These are phyloP conservation scores for Cyprinodon tularosa DNA, from an alignment of 2,113 vertebrate species.

Conservation along the genomic window DNA sequence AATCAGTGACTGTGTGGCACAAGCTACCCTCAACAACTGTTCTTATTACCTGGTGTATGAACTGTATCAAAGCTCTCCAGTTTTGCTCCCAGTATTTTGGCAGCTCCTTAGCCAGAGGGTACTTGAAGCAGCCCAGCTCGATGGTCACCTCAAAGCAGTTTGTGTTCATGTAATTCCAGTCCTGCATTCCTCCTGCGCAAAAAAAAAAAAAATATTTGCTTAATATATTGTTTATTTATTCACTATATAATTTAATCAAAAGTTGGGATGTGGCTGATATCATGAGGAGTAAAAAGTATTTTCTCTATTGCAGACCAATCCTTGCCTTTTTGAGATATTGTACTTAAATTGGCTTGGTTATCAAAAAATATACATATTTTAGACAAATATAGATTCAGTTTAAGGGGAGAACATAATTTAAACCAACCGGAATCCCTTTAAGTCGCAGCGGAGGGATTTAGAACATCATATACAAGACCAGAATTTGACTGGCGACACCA, in stretches of 20 bases:
- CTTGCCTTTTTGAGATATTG: no score
- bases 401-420: no score
- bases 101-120: constrained; percentile 85
- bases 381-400: no score
- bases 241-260: not conserved
- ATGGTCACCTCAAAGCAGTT: constrained; percentile 99
- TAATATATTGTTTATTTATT: not conserved
- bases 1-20: not conserved
- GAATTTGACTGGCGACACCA: no score
- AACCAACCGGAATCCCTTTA: no score
- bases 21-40: not conserved
- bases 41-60: constrained; percentile 88
- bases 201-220: not conserved
- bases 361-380: no score
- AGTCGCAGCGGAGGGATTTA: no score
- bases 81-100: constrained; percentile 93
- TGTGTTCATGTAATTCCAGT: constrained; percentile 98
- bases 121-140: constrained; percentile 94
- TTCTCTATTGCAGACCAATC: no score
- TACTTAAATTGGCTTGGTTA: no score
- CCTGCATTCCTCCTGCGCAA: constrained; percentile 94
- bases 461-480: no score
- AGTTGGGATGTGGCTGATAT: not conserved
- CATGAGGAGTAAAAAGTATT: not conserved
- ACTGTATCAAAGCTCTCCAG: constrained; percentile 86